A percentile compares a stretch with the other conserved stretches of the same genome.
These are phyloP conservation scores for Psammodynastes pulverulentus DNA, from an alignment of 2,113 vertebrate species.

Conservation along the genomic window DNA sequence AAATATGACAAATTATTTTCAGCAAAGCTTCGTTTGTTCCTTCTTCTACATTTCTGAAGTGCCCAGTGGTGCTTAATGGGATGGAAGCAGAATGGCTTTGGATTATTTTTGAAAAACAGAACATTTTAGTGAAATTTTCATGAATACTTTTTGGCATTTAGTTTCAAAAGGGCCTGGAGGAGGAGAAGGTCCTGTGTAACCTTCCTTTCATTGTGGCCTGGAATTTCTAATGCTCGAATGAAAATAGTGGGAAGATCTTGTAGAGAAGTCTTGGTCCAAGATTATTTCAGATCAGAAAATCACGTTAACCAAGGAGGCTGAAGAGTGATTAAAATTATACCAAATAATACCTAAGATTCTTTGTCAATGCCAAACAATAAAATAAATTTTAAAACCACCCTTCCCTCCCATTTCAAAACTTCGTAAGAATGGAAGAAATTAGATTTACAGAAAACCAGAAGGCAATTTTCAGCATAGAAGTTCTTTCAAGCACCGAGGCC, in stretches of 20 bases:
- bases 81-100: not conserved
- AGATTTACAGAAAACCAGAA: not conserved
- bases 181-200: not conserved
- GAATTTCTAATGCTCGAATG: not conserved
- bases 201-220: not conserved
- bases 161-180: not conserved
- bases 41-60: not conserved
- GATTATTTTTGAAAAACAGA: not conserved
- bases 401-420: not conserved
- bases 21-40: not conserved
- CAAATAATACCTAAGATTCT: not conserved
- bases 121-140: not conserved
- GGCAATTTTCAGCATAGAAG: not conserved
- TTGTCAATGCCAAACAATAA: not conserved
- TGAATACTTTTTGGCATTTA: not conserved
- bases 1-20: not conserved
- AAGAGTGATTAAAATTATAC: not conserved
- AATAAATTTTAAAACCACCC: not conserved
- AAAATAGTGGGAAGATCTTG: not conserved
- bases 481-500: not conserved
- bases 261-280: not conserved
- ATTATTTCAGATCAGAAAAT: not conserved
- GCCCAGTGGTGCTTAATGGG: not conserved
- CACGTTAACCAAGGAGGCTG: not conserved
- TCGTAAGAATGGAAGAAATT: not conserved